phyloP scores from a whole-genome alignment of 2,113 vertebrate genomes.

The Dicaeum eximium region DNA sequence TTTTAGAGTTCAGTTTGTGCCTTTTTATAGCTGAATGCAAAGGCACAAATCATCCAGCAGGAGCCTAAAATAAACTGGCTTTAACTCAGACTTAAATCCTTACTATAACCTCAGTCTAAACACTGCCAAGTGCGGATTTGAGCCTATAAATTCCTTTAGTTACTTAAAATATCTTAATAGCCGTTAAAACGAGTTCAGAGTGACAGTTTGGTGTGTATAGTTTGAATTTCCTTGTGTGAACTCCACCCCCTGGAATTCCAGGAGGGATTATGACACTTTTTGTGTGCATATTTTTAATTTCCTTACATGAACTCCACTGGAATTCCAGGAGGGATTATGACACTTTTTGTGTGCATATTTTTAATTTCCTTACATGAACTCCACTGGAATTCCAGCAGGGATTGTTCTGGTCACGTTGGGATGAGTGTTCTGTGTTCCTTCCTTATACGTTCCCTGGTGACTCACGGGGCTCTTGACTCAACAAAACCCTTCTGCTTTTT shows the following conservation, averaged over 20 bases:
- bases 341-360: accelerated
- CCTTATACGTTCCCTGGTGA: background rate
- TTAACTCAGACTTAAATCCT: background rate
- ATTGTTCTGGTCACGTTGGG: background rate
- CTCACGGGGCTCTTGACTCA: background rate
- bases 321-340: background rate
- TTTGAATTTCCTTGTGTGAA: background rate
- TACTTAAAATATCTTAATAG: background rate
- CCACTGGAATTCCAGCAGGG: background rate
- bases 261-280: background rate
- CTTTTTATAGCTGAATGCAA: background rate
- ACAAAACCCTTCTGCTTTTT: background rate
- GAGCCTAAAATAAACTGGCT: background rate
- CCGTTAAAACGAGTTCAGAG: background rate
- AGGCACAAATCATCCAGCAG: background rate
- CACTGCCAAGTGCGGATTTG: background rate
- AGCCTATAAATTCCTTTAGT: background rate
- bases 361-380: accelerated
- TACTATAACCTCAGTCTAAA: accelerated
- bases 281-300: accelerated
- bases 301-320: accelerated
- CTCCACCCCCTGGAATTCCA: background rate
- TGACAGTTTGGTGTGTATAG: background rate
- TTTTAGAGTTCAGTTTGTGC: background rate
- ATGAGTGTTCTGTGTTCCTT: background rate